Conservation (phyloP, 2,797 vertebrate species). For the Chelon labrosus region DNA sequence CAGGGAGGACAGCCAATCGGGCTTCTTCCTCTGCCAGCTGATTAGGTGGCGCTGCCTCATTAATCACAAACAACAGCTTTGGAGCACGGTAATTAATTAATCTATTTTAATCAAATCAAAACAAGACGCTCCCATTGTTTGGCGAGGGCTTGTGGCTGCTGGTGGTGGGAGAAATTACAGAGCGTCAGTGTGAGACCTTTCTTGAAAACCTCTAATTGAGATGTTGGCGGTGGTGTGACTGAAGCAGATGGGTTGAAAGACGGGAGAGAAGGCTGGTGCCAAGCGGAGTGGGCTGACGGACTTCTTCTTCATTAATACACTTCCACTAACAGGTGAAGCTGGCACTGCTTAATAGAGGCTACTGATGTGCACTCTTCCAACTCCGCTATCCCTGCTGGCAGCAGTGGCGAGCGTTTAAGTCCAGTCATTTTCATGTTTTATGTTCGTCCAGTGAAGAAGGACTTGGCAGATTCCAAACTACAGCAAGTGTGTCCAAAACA, state of each 20-base stretch:
- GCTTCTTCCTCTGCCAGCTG: slow-evolving; percentile 61
- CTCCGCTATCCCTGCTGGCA: slow-evolving; percentile 7
- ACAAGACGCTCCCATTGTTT: slow-evolving; percentile 72
- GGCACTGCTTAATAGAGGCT: slow-evolving; percentile 23
- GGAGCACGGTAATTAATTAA: slow-evolving; percentile 74
- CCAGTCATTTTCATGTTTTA: slow-evolving; percentile 24
- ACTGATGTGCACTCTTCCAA: slow-evolving; percentile 28
- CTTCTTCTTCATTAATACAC: slow-evolving; percentile 52
- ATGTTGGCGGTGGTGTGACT: slow-evolving; percentile 46
- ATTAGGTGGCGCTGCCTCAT: slow-evolving; percentile 75
- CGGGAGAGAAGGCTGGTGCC: slow-evolving; percentile 28
- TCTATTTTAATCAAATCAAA: slow-evolving; percentile 81
- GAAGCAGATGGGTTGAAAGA: slow-evolving; percentile 59
- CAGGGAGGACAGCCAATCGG: slow-evolving; percentile 54
- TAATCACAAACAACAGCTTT: slow-evolving; percentile 81
- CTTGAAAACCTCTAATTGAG: slow-evolving; percentile 68
- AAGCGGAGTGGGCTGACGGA: slow-evolving; percentile 24
- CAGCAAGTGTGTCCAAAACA: not conserved
- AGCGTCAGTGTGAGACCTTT: slow-evolving; percentile 51
- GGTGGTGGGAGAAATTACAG: slow-evolving; percentile 54
- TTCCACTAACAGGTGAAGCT: slow-evolving; percentile 32
- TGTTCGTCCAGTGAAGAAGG: slow-evolving; percentile 28
- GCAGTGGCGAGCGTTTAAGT: not conserved
- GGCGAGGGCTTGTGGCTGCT: slow-evolving; percentile 46
- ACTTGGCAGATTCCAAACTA: slow-evolving; percentile 25